Percentiles rank a stretch among this genome's conserved stretches.
Conservation (phyloP, 2,113 vertebrate genomes). For the Stigmatopora nigra region DNA sequence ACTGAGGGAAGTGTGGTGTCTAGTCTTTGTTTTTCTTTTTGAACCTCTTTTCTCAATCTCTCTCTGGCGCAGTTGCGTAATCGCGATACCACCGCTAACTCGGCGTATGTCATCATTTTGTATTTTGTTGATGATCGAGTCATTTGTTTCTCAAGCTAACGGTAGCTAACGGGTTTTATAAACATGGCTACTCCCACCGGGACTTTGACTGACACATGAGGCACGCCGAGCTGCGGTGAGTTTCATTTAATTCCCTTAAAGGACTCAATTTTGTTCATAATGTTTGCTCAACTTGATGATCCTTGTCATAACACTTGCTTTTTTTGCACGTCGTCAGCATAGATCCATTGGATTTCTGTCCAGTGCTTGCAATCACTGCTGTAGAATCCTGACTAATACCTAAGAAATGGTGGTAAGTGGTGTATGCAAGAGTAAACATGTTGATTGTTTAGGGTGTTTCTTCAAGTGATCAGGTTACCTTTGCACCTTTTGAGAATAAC, state of each 20-base stretch:
- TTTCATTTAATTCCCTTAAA: background rate
- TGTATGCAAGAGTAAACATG: background rate
- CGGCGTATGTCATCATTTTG: background rate
- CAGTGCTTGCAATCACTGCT: background rate
- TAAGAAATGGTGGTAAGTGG: too few species aligned
- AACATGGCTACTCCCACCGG: background rate
- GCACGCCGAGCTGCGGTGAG: slow-evolving; percentile 2
- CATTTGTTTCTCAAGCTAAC: background rate
- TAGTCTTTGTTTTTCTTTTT: background rate
- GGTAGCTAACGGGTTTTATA: slow-evolving; percentile 11
- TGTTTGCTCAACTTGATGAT: background rate
- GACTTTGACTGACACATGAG: slow-evolving; percentile 12
- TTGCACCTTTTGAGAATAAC: background rate
- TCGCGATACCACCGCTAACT: background rate
- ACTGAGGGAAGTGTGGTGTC: background rate
- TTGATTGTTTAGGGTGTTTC: background rate
- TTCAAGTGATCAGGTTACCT: background rate
- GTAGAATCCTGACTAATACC: background rate
- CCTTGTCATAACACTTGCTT: background rate
- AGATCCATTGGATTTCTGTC: background rate
- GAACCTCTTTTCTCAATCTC: background rate
- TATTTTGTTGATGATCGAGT: background rate
- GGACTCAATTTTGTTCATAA: background rate
- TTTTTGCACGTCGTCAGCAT: background rate
- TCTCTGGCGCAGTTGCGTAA: background rate